phyloP scores from a whole-genome alignment of 2,113 vertebrate genomes.

The Hemicordylus capensis region DNA sequence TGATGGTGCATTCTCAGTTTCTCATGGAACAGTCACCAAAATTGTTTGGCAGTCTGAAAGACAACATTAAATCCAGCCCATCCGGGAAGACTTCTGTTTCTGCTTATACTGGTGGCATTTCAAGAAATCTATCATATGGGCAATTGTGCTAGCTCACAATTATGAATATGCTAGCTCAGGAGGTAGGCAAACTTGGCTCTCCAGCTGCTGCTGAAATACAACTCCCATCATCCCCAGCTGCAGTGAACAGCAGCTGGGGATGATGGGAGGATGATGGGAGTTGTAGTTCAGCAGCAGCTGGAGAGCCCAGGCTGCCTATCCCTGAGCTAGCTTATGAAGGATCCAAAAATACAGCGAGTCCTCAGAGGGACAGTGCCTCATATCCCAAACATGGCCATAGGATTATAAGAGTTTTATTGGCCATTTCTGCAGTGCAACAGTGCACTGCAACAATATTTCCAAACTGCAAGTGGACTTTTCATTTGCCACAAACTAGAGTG shows the following conservation, averaged over 20 bases:
- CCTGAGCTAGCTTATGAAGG: too few relatives aligned
- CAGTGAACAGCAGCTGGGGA: too few relatives aligned
- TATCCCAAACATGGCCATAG: neutral
- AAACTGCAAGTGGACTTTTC: neutral
- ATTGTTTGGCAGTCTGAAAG: neutral
- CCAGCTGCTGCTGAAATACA: too few relatives aligned
- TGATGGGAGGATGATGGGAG: too few relatives aligned
- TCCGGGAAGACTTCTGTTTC: neutral
- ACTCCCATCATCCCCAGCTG: too few relatives aligned
- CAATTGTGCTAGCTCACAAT: too few relatives aligned
- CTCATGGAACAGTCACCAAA: neutral
- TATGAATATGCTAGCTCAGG: neutral
- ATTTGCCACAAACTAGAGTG: neutral
- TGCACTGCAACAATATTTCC: neutral
- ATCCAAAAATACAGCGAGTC: neutral
- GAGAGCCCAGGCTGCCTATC: too few relatives aligned
- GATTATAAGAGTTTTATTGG: neutral
- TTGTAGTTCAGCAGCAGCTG: too few relatives aligned
- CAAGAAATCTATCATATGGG: neutral
- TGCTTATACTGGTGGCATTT: neutral
- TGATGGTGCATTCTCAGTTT: neutral
- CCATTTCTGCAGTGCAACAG: too few relatives aligned
- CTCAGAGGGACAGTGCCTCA: neutral
- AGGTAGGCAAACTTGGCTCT: too few relatives aligned
- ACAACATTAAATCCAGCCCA: neutral